phyloP scores from a whole-genome alignment of 1,140 invertebrate genomes.

The Formica selysi region DNA sequence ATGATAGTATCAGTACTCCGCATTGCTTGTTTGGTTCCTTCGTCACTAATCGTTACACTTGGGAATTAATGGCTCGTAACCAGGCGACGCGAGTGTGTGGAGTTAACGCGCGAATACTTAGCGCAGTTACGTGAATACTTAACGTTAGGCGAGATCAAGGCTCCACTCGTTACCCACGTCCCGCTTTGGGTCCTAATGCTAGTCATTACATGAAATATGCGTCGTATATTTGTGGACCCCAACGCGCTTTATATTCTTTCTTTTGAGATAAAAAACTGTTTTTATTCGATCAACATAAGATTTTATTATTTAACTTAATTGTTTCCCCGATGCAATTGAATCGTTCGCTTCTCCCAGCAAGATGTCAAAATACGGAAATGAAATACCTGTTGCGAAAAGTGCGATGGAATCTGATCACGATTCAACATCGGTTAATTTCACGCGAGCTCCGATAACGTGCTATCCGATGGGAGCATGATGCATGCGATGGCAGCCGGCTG shows the following conservation, averaged over 20 bases:
- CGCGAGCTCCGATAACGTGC: neutral
- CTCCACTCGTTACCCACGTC: slow-evolving; percentile 69
- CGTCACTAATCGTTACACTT: neutral
- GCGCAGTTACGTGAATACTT: slow-evolving; percentile 67
- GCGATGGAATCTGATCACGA: neutral
- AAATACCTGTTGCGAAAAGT: slow-evolving; percentile 23
- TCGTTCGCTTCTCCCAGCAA: neutral
- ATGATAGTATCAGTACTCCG: neutral
- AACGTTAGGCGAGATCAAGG: slow-evolving; percentile 72
- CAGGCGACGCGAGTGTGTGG: slow-evolving; percentile 33
- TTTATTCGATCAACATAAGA: neutral
- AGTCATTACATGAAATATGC: slow-evolving; percentile 53
- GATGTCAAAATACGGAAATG: neutral
- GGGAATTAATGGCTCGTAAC: slow-evolving; percentile 63
- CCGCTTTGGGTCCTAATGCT: slow-evolving; percentile 61
- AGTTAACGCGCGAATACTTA: slow-evolving; percentile 58
- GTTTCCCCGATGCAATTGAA: neutral
- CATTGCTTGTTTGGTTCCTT: slow-evolving; percentile 19
- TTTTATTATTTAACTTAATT: neutral
- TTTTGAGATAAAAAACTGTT: neutral
- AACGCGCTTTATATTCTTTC: neutral
- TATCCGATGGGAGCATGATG: neutral
- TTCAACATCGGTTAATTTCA: slow-evolving; percentile 13
- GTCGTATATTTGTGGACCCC: neutral
- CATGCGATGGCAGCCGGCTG: slow-evolving; percentile 13